phyloP scores from a whole-genome alignment of 2,113 vertebrate genomes.

The Athene cunicularia region DNA sequence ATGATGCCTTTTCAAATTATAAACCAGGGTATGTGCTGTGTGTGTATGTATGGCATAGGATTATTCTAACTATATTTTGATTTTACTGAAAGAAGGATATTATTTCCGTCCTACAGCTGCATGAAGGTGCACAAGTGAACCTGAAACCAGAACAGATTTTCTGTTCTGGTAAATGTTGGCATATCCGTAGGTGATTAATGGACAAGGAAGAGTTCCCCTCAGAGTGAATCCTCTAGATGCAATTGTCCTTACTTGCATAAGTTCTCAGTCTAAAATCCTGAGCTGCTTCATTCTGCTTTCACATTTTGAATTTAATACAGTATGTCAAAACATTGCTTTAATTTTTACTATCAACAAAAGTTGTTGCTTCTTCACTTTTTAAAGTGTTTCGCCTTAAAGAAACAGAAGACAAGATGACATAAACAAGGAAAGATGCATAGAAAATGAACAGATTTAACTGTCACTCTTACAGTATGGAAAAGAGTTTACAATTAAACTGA shows the following conservation, averaged over 20 bases:
- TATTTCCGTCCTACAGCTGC: neutral
- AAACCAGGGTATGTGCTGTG: neutral
- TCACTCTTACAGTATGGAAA: neutral
- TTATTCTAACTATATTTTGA: neutral
- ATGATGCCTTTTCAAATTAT: neutral
- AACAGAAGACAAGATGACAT: neutral
- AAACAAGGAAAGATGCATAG: neutral
- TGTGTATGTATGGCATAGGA: rapidly evolving
- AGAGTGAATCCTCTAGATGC: neutral
- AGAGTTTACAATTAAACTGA: neutral
- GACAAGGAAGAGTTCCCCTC: neutral
- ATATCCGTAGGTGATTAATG: neutral
- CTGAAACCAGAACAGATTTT: neutral
- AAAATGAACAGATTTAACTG: neutral
- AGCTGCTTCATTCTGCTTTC: neutral
- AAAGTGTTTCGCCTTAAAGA: neutral
- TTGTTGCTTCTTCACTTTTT: neutral
- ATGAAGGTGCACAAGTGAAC: neutral
- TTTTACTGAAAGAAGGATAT: neutral
- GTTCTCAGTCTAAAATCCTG: neutral
- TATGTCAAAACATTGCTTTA: neutral
- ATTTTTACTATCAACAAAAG: neutral
- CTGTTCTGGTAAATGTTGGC: neutral
- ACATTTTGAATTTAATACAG: neutral
- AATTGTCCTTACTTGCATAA: neutral